Conservation (phyloP, 2,113 vertebrate species). For the Perca fluviatilis region DNA sequence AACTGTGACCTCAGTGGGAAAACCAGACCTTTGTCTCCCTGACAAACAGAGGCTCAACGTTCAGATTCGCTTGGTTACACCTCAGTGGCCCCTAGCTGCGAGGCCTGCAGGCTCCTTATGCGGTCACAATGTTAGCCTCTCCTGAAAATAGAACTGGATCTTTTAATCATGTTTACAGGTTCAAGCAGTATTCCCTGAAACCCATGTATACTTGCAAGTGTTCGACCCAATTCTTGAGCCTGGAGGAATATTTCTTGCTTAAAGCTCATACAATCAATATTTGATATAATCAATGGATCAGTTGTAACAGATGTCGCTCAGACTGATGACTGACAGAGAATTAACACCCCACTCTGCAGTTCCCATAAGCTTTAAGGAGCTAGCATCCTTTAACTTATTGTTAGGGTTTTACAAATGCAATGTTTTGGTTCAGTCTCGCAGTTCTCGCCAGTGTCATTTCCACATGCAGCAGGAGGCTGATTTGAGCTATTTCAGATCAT, state of each 20-base stretch:
- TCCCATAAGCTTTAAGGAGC: not conserved
- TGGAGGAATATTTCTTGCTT: not conserved
- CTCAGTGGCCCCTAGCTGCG: slow-evolving; percentile 67
- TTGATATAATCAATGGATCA: not conserved
- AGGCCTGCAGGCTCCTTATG: slow-evolving; percentile 60
- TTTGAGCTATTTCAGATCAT: not conserved
- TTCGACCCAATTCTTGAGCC: not conserved
- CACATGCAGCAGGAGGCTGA: not conserved
- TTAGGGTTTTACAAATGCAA: not conserved
- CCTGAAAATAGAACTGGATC: slow-evolving; percentile 42
- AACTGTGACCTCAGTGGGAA: slow-evolving; percentile 83
- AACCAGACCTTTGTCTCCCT: slow-evolving; percentile 82
- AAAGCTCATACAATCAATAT: not conserved
- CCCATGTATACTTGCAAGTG: not conserved
- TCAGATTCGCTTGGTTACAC: slow-evolving; percentile 79
- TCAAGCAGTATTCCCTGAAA: not conserved
- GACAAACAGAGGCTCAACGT: slow-evolving; percentile 81
- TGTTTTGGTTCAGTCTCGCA: not conserved
- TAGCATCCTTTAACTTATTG: not conserved
- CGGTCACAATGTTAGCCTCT: slow-evolving; percentile 56
- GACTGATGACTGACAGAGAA: not conserved
- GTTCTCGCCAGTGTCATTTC: not conserved
- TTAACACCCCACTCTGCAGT: not conserved
- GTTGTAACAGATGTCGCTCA: not conserved
- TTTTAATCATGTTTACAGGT: slow-evolving; percentile 32